Base-by-base conservation (phyloP, 2,113 vertebrate species). In the Heterotilapia buettikoferi region DNA sequence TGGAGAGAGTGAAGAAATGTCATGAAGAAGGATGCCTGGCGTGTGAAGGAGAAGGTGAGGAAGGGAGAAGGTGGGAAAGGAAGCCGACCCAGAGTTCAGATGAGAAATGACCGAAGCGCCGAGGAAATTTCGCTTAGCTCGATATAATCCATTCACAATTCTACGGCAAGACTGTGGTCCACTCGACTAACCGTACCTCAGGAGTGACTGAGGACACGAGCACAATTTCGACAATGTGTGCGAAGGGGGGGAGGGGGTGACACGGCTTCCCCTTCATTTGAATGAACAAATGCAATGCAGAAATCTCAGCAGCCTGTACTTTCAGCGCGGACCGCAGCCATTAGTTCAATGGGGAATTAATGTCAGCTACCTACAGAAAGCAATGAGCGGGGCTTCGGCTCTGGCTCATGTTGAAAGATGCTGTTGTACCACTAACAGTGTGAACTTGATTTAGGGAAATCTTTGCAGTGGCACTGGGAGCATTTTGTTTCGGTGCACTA, bases 1-100 rank as follows among this genome's bases (percentile, higher is more conserved):
- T 31, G 80, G 84, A 91, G 84, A 91, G 84, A 88, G 83, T 84
- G 91, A 84, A 87, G 78, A 93, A 93, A 92, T 91, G 92, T 90
- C 90, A 92, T 26, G 54, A 83, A 92, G 90, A 88, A 88, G 24
- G 88, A 91, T 73, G 80, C 52, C 84, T 86, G 73, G 40, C 21
- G 36, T 26, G 68, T 14, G 52, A 50, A 86, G 71, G 82, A 88
- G 84, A 85, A 78, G 86, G 61, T 29, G 38, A 47, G 71, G 26
- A 9, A 84, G 53, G 1, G 40, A 76, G 43, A 76, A 50, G 71
- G 71, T 31, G 36, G 47, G 59, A 54, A 86, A 68, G 80, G 76
- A 81, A 73, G 54, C 54, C 10, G 50, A 85, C 47, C 81, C 8
- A 1, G 26, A 80, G 78, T 63, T 63, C 7, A 52, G 47, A 52